phyloP scores from a whole-genome alignment of 2,113 vertebrate genomes.

The Silurus meridionalis region DNA sequence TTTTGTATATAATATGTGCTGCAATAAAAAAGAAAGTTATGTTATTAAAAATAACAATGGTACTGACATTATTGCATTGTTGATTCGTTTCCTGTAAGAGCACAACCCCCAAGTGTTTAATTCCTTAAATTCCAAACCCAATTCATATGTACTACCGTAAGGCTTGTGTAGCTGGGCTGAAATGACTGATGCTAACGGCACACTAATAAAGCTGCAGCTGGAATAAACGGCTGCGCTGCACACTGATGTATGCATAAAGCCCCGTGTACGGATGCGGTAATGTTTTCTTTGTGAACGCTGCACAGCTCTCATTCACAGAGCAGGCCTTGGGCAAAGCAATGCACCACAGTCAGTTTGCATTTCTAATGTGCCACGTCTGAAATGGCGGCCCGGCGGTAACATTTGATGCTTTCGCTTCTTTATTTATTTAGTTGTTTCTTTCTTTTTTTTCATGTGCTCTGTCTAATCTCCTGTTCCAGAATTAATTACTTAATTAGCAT shows the following conservation, averaged over 20 bases:
- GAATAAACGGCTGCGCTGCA: not conserved
- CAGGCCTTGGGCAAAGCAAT: conserved; percentile 71
- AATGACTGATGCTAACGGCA: not conserved
- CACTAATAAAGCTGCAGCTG: not conserved
- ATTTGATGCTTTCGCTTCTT: conserved; percentile 72
- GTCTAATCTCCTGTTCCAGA: conserved; percentile 78
- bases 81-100: not conserved
- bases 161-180: not conserved
- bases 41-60: not conserved
- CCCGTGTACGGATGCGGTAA: conserved; percentile 38
- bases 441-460: conserved; percentile 49
- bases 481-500: conserved; percentile 84
- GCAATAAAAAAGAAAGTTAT: not conserved
- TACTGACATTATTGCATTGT: not conserved
- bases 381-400: conserved; percentile 73
- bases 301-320: conserved; percentile 56
- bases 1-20: not conserved
- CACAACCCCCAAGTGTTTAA: not conserved
- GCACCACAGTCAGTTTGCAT: conserved; percentile 73
- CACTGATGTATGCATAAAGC: not conserved
- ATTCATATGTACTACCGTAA: not conserved
- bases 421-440: conserved; percentile 69
- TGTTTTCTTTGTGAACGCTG: conserved; percentile 47
- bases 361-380: conserved; percentile 73
- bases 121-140: not conserved